Conservation (phyloP, 1,140 invertebrate genomes). For the Globodera ellingtonae region DNA sequence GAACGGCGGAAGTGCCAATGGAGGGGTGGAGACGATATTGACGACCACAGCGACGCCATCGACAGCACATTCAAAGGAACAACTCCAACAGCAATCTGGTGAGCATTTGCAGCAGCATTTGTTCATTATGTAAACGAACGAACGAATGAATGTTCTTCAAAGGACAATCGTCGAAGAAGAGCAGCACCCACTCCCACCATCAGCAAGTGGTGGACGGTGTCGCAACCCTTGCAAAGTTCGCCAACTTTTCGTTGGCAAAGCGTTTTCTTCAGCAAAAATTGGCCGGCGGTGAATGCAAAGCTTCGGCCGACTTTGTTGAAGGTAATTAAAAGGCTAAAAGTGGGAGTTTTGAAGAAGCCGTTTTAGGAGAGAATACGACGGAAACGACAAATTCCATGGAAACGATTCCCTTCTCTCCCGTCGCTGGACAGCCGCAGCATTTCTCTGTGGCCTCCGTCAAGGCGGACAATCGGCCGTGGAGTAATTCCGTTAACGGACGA, state of each 20-base stretch:
- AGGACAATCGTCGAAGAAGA: background rate
- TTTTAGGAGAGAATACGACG: constrained; percentile 6
- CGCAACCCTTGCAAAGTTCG: background rate
- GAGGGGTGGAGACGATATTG: background rate
- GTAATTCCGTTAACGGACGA: constrained; percentile 16
- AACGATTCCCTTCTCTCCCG: constrained; percentile 14
- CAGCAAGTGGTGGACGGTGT: background rate
- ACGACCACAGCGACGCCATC: background rate
- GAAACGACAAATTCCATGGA: constrained; percentile 24
- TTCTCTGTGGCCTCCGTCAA: background rate
- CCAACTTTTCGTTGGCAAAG: constrained; percentile 2
- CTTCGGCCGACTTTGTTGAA: background rate
- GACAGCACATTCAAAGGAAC: background rate
- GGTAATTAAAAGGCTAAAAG: background rate
- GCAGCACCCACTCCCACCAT: background rate
- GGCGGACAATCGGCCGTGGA: constrained; percentile 7
- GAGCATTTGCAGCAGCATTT: background rate
- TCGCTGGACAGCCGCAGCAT: constrained; percentile 8
- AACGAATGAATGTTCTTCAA: too few species aligned
- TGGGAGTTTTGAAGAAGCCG: background rate
- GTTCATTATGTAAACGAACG: background rate
- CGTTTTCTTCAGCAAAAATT: constrained; percentile 5
- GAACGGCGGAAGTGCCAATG: background rate
- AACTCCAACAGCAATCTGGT: background rate
- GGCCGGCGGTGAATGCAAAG: background rate